Evolutionary conservation across 2,113 vertebrate species (phyloP).

Genomic region (Anguilla rostrata): DNA sequence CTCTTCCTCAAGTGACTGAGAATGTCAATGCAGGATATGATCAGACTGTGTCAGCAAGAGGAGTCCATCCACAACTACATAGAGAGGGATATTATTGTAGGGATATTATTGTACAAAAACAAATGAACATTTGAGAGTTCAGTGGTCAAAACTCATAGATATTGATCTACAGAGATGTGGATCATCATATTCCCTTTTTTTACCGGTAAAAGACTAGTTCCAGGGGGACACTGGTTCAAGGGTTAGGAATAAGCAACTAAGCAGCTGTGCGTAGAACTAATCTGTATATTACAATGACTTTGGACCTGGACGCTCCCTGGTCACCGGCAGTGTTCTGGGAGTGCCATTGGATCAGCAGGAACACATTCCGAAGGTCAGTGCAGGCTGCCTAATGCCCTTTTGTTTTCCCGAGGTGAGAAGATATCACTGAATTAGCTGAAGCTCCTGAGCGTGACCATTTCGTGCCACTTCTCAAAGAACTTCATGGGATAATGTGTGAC

Average conservation of each 20-base stretch:
- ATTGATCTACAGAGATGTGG: too few relatives aligned
- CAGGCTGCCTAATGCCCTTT: not conserved
- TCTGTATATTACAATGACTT: not conserved
- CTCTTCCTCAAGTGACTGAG: too few relatives aligned
- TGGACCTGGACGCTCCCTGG: not conserved
- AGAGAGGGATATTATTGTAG: too few relatives aligned
- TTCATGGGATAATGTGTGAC: slow-evolving; percentile 37
- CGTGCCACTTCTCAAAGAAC: slow-evolving; percentile 33
- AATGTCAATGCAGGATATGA: too few relatives aligned
- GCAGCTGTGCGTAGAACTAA: not conserved
- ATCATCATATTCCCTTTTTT: too few relatives aligned
- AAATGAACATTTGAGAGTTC: not conserved
- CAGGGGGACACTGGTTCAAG: not conserved
- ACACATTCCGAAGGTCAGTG: not conserved
- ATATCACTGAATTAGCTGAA: slow-evolving; percentile 33
- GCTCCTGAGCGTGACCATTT: slow-evolving; percentile 15
- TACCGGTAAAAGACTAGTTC: too few relatives aligned
- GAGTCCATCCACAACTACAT: too few relatives aligned
- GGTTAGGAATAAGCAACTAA: not conserved
- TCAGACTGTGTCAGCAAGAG: too few relatives aligned
- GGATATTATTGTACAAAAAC: not conserved
- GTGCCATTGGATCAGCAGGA: not conserved
- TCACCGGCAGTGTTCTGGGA: too few relatives aligned
- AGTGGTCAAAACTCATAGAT: not conserved
- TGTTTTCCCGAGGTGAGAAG: not conserved